Conservation (phyloP, 1,140 invertebrate species). For the Teleopsis dalmanni region DNA sequence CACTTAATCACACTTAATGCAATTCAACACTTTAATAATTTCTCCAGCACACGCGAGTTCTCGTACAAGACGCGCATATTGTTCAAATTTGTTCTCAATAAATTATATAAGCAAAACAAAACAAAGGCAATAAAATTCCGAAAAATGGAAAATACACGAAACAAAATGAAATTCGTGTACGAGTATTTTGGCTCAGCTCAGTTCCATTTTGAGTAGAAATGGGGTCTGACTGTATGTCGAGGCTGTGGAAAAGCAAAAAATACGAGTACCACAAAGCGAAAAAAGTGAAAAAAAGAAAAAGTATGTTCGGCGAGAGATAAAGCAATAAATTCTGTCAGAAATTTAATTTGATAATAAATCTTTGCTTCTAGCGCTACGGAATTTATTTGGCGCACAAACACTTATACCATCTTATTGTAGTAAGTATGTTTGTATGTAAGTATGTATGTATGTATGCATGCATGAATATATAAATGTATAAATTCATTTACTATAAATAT, state of each 20-base stretch:
- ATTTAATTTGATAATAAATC: slow-evolving; percentile 47
- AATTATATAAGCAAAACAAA: slow-evolving; percentile 36
- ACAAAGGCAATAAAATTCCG: neutral
- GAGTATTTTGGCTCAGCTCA: neutral
- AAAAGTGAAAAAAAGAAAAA: slow-evolving; percentile 26
- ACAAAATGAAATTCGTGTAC: slow-evolving; percentile 19
- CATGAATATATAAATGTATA: slow-evolving; percentile 13
- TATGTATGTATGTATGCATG: slow-evolving; percentile 33
- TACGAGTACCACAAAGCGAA: slow-evolving; percentile 12
- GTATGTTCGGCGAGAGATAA: slow-evolving; percentile 44
- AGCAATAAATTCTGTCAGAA: slow-evolving; percentile 46
- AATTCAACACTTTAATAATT: too few species aligned
- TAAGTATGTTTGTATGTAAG: too few species aligned
- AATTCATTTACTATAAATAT: slow-evolving; percentile 25
- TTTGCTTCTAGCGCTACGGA: slow-evolving; percentile 44
- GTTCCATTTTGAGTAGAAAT: neutral
- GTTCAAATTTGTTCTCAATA: slow-evolving; percentile 43
- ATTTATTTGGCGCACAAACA: slow-evolving; percentile 41
- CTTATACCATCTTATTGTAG: too few species aligned
- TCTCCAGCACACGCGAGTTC: neutral
- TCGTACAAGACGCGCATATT: slow-evolving; percentile 27
- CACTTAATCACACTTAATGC: too few species aligned
- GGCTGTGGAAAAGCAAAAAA: slow-evolving; percentile 5
- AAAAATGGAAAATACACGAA: slow-evolving; percentile 12
- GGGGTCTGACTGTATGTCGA: too few species aligned